phyloP scores from a whole-genome alignment of 1,140 invertebrate genomes.

The Dreissena rostriformis region DNA sequence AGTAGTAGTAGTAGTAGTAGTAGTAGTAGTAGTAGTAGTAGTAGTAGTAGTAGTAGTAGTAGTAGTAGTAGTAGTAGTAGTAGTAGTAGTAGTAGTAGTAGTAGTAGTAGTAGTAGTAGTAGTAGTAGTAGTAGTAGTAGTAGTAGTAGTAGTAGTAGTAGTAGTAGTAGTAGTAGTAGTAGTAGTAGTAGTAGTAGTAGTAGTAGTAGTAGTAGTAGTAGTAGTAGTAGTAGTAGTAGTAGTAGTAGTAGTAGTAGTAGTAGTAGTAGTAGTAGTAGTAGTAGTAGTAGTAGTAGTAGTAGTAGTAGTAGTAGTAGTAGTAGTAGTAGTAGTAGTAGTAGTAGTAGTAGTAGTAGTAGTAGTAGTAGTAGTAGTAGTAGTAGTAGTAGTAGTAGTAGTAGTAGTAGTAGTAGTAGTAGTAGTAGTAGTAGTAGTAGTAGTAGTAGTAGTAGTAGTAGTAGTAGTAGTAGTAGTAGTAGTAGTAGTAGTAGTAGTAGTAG shows the following conservation, averaged over 20 bases:
- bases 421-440: slow-evolving; percentile 39
- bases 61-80: slow-evolving; percentile 28
- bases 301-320: slow-evolving; percentile 44
- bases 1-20: slow-evolving; percentile 28
- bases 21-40: slow-evolving; percentile 28
- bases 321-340: slow-evolving; percentile 47
- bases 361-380: slow-evolving; percentile 16
- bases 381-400: slow-evolving; percentile 48
- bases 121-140: slow-evolving; percentile 44
- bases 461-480: slow-evolving; percentile 20
- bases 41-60: slow-evolving; percentile 20
- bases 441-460: slow-evolving; percentile 52
- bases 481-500: slow-evolving; percentile 33
- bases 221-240: slow-evolving; percentile 40
- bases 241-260: slow-evolving; percentile 46
- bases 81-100: slow-evolving; percentile 27
- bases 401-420: slow-evolving; percentile 49
- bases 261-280: slow-evolving; percentile 50
- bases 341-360: slow-evolving; percentile 14
- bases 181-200: slow-evolving; percentile 37
- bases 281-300: slow-evolving; percentile 26
- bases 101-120: slow-evolving; percentile 43
- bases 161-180: slow-evolving; percentile 6
- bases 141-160: slow-evolving; percentile 37
- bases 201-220: slow-evolving; percentile 43